These are phyloP conservation scores for Parnassius apollo DNA, from an alignment of 2,888 invertebrate species.

Conservation along the genomic window DNA sequence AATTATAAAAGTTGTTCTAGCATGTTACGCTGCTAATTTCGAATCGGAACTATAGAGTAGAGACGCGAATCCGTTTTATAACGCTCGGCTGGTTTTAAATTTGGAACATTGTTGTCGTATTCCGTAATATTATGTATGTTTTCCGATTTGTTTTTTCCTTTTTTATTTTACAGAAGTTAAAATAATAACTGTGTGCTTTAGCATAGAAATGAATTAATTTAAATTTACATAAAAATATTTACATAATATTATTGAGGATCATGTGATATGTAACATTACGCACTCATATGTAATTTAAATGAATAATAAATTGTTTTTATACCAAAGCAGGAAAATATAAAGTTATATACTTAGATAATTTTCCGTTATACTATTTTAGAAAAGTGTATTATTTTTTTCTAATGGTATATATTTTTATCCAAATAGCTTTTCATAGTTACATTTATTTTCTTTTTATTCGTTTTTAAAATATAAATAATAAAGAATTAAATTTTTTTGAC, in stretches of 20 bases:
- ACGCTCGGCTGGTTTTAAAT: conserved; percentile 40
- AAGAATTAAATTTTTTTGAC: too few species aligned
- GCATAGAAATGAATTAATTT: background rate
- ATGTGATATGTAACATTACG: background rate
- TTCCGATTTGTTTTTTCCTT: conserved; percentile 36
- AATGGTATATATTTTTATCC: too few species aligned
- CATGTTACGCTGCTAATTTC: conserved; percentile 41
- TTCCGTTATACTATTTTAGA: too few species aligned
- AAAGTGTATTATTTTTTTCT: too few species aligned
- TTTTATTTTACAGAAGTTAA: background rate
- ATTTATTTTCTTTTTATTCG: too few species aligned
- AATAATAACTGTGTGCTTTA: background rate
- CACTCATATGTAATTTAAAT: too few species aligned
- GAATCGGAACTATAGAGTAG: conserved; percentile 36
- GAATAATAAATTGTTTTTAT: too few species aligned
- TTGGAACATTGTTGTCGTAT: conserved; percentile 48
- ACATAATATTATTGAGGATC: background rate
- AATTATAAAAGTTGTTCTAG: conserved; percentile 69
- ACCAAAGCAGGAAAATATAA: too few species aligned
- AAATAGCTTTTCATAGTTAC: too few species aligned
- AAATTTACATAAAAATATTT: conserved; percentile 25
- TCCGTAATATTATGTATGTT: conserved; percentile 32
- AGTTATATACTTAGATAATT: too few species aligned
- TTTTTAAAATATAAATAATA: too few species aligned
- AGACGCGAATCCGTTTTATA: conserved; percentile 33